A percentile compares a stretch with the other conserved stretches of the same genome.
These are phyloP conservation scores for crab-eating macaque (Macaca fascicularis) DNA, from an alignment of 2,113 vertebrate genomes.

Conservation along the genomic window T2T-MFA8v1.1 NC_088393.1:45460501-45461000, in stretches of 20 bases:
- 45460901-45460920: not conserved
- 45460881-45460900: not conserved
- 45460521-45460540: not conserved
- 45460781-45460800: too few species aligned
- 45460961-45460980: not conserved
- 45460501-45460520: not conserved
- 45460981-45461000: not conserved
- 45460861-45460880: not conserved
- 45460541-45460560: not conserved
- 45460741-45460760: too few species aligned
- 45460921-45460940: not conserved
- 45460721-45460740: too few species aligned
- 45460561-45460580: not conserved
- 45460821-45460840: too few species aligned
- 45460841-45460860: not conserved
- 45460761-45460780: too few species aligned
- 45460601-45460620: slow-evolving; percentile 4
- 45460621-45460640: not conserved
- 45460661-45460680: not conserved
- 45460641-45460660: not conserved
- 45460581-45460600: not conserved
- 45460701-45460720: not conserved
- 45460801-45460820: too few species aligned
- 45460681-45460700: not conserved
- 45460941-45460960: not conserved